Conservation (phyloP, 2,888 invertebrate species). For the Cancer borealis region DNA sequence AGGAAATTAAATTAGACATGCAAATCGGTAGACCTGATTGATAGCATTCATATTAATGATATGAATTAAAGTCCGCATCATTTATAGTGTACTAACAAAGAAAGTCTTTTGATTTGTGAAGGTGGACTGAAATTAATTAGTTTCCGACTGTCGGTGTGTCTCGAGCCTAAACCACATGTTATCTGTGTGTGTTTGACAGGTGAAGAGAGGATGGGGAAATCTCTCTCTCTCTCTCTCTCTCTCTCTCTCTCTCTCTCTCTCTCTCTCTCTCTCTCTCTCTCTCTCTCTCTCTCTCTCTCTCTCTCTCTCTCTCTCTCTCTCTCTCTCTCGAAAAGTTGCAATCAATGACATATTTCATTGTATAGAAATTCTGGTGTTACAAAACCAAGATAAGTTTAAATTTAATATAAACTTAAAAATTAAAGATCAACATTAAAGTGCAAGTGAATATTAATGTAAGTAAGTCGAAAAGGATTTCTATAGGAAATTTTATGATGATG, state of each 20-base stretch:
- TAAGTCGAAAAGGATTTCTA: not conserved
- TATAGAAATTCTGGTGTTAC: not conserved
- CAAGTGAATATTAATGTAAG: not conserved
- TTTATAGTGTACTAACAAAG: not conserved
- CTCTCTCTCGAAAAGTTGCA: not conserved
- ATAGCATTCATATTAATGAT: not conserved
- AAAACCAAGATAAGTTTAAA: not conserved
- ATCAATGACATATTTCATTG: not conserved
- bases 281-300: constrained; percentile 49
- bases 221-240: constrained; percentile 43
- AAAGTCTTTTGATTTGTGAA: not conserved
- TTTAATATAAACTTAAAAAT: not conserved
- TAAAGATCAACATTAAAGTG: not conserved
- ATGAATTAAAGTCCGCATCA: not conserved
- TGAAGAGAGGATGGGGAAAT: not conserved
- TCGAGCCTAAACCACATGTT: not conserved
- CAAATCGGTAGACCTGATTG: not conserved
- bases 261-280: constrained; percentile 33
- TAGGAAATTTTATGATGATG: not conserved
- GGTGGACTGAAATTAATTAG: not conserved
- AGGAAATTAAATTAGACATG: not conserved
- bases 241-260: constrained; percentile 61
- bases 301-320: constrained; percentile 48
- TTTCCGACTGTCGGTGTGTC: not conserved
- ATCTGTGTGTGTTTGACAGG: not conserved